These are phyloP conservation scores for Kradibia gibbosae DNA, from an alignment of 1,140 invertebrate genomes.

Conservation along the genomic window DNA sequence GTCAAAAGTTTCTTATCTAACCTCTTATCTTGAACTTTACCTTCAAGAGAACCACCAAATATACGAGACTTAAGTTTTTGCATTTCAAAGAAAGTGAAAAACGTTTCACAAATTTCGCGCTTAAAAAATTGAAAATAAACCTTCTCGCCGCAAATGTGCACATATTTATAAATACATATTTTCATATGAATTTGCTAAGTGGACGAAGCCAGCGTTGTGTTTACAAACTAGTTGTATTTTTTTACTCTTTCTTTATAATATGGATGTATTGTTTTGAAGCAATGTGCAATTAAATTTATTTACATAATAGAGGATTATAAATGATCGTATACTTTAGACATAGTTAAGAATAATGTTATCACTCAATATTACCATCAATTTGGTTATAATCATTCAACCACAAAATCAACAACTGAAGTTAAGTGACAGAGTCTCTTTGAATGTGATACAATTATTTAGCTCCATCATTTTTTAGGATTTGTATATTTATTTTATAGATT, in stretches of 20 bases:
- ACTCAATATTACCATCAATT: no score
- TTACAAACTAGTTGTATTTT: constrained; percentile 43
- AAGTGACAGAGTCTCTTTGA: no score
- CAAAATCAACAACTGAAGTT: no score
- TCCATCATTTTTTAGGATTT: no score
- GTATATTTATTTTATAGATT: no score
- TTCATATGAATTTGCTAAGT: constrained; percentile 42
- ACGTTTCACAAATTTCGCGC: constrained; percentile 50
- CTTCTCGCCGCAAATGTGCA: constrained; percentile 24
- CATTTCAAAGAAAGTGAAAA: constrained; percentile 41
- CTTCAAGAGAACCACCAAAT: constrained; percentile 52
- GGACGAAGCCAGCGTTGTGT: constrained; percentile 25
- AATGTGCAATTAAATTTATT: neutral
- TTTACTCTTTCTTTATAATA: constrained; percentile 27
- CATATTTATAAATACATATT: constrained; percentile 51
- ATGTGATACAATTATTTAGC: no score
- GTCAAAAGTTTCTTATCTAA: no score
- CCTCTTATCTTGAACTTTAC: no score
- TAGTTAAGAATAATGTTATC: no score
- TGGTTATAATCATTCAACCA: no score
- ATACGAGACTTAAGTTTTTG: constrained; percentile 54
- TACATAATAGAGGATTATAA: neutral
- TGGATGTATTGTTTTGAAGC: constrained; percentile 26
- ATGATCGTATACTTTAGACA: no score
- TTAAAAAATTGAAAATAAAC: constrained; percentile 42